phyloP scores from a whole-genome alignment of 2,113 vertebrate genomes.

The Channa argus region DNA sequence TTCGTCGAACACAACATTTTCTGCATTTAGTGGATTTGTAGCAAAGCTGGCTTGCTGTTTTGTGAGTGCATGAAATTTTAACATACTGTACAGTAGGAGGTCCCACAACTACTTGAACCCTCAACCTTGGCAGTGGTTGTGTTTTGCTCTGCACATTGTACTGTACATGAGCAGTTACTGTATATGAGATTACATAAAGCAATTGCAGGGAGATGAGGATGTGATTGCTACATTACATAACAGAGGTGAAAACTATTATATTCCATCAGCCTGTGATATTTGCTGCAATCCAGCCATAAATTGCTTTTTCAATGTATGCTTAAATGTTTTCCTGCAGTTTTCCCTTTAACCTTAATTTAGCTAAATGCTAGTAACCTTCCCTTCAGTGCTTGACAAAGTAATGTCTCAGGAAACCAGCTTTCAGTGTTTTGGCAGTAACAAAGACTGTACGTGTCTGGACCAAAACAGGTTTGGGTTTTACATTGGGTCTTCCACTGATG shows the following conservation, averaged over 20 bases:
- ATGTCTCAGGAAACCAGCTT: too few species aligned
- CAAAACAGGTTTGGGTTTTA: too few species aligned
- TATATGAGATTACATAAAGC: conserved; percentile 24
- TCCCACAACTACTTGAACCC: conserved; percentile 41
- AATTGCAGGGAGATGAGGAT: conserved; percentile 14
- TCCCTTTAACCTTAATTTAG: too few species aligned
- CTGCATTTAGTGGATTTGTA: conserved; percentile 31
- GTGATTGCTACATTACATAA: conserved; percentile 19
- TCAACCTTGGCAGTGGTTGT: conserved; percentile 37
- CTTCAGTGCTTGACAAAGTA: too few species aligned
- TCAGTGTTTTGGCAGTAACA: too few species aligned
- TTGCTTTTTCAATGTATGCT: background rate
- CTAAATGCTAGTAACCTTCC: too few species aligned
- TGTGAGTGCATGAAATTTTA: conserved; percentile 27
- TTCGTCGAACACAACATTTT: conserved; percentile 35
- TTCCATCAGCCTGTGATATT: conserved; percentile 5
- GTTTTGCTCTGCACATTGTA: background rate
- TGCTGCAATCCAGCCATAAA: conserved; percentile 2
- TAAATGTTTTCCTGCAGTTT: background rate
- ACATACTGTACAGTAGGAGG: conserved; percentile 17
- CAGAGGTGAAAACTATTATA: conserved; percentile 16
- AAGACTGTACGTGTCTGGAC: too few species aligned
- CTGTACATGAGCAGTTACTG: background rate
- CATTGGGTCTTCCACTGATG: background rate
- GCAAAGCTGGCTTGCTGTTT: background rate